Percentiles rank a stretch among this genome's conserved stretches.
Evolutionary conservation across 2,888 invertebrate genomes (phyloP).

Genomic region (Hirtodrosophila confusa): DNA sequence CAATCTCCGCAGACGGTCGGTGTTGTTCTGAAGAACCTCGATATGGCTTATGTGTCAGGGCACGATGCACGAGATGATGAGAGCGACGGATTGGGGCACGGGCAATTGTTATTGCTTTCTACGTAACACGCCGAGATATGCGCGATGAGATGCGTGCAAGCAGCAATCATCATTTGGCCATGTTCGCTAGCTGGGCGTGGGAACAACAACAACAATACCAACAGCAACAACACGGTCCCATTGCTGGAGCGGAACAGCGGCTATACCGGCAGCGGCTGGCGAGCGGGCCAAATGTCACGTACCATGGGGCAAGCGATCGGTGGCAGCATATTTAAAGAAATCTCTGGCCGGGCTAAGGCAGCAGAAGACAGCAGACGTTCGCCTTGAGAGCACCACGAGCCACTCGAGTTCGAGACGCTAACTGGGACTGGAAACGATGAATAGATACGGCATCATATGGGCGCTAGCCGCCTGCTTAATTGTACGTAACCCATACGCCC

Average conservation of each 20-base stretch:
- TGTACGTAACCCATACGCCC: slow-evolving; percentile 73
- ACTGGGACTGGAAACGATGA: slow-evolving; percentile 76
- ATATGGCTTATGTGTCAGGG: slow-evolving; percentile 55
- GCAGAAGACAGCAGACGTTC: slow-evolving; percentile 75
- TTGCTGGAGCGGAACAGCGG: slow-evolving; percentile 59
- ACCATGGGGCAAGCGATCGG: slow-evolving; percentile 39
- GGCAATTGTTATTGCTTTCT: slow-evolving; percentile 54
- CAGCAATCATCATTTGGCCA: slow-evolving; percentile 73
- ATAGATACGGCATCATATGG: slow-evolving; percentile 75
- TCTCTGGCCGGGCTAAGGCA: slow-evolving; percentile 58
- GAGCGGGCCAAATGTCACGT: slow-evolving; percentile 78
- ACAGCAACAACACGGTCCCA: slow-evolving; percentile 25
- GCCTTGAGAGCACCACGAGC: slow-evolving; percentile 64
- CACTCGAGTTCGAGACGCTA: slow-evolving; percentile 57
- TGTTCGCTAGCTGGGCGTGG: slow-evolving; percentile 62
- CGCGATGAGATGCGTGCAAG: slow-evolving; percentile 65
- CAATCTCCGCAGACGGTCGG: slow-evolving; percentile 32
- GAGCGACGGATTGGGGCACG: slow-evolving; percentile 31
- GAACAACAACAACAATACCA: slow-evolving; percentile 32
- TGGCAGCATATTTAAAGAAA: slow-evolving; percentile 81
- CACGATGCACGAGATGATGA: slow-evolving; percentile 48
- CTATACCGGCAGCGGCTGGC: slow-evolving; percentile 43
- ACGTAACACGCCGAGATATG: slow-evolving; percentile 68
- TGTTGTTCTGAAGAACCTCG: slow-evolving; percentile 36
- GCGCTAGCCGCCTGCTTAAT: slow-evolving; percentile 80